Base-by-base conservation (phyloP, 2,113 vertebrate species). In the Eurystomus gularis region DNA sequence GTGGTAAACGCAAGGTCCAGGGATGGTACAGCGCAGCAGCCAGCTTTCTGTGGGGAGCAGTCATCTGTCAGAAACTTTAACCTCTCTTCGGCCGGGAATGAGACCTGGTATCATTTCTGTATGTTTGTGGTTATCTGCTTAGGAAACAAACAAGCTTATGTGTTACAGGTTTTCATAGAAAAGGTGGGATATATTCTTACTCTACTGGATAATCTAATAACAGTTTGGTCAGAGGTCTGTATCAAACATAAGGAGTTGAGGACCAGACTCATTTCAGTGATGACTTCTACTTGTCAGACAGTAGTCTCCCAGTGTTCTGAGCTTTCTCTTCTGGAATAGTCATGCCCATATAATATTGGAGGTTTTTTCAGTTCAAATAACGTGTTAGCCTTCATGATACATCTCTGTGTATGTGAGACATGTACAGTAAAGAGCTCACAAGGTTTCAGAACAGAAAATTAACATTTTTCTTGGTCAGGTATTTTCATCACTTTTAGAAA, bases 161-260 rank as follows among this genome's bases (percentile, higher is more conserved):
- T 18, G 6, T 35, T 55, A 21, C 17, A n/a, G 44, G 10, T 17
- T 60, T 78, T 33, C 28, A 0, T 14, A 26, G 46, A 44, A 18
- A 16, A 40, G 19, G 44, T 25, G n/a, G 62, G 57, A 20, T 82
- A 4, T 2, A 0, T 40, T 49, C 15, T 37, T 28, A 5, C 17
- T 61, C 13, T 0, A 0, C 7, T 76, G 44, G 35, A 29, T 17
- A 19, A 5, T 18, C 15, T 29, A 8, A 7, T 40, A 3, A 6
- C 51, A 48, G 39, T 44, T 72, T 25, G 46, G 12, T 40, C 21
- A 33, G n/a, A 35, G 31, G 21, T 57, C n/a, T 68, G 44, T 79
- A 33, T 37, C 51, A 58, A 29, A 0, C 1, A 1, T 46, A 17
- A 90, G 44, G n/a, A 77, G 4, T 31, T 60, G 52, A 75, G 55